Conservation (phyloP, 2,888 invertebrate genomes). For the Hypena proboscidalis region DNA sequence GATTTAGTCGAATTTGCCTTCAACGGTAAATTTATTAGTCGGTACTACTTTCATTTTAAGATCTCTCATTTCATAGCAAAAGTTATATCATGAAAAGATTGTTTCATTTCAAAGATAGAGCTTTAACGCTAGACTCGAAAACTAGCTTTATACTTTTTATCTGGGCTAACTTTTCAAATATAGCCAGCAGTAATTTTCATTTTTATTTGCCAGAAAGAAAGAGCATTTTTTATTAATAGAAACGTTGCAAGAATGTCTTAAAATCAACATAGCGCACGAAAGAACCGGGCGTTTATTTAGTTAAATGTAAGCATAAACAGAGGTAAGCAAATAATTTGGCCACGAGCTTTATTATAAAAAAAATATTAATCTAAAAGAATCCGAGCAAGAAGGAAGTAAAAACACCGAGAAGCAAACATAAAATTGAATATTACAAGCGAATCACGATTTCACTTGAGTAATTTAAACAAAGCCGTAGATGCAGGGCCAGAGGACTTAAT, state of each 20-base stretch:
- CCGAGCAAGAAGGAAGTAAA: conserved; percentile 34
- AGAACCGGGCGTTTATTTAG: conserved; percentile 26
- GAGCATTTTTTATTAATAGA: conserved; percentile 3
- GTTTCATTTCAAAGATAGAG: too few relatives aligned
- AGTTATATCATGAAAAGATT: too few relatives aligned
- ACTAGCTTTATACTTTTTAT: too few relatives aligned
- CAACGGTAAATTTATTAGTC: too few relatives aligned
- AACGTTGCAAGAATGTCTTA: conserved; percentile 10
- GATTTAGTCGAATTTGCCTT: not conserved
- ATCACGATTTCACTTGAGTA: conserved; percentile 74
- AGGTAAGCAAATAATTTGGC: conserved; percentile 32
- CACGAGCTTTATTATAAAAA: conserved; percentile 30
- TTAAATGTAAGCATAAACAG: conserved; percentile 33
- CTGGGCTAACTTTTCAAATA: not conserved
- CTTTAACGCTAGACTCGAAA: too few relatives aligned
- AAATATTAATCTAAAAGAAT: conserved; percentile 45
- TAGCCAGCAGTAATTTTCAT: not conserved
- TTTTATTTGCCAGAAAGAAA: conserved; percentile 1
- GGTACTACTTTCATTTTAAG: too few relatives aligned
- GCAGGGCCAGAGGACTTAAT: conserved; percentile 74
- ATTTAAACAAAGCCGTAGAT: conserved; percentile 79
- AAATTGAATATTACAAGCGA: conserved; percentile 68
- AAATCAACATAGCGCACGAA: conserved; percentile 13
- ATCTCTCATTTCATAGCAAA: too few relatives aligned
- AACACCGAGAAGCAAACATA: conserved; percentile 46